Percentiles rank a stretch among this genome's conserved stretches.
These are phyloP conservation scores for Dendrocincla tyrannina DNA, from an alignment of 2,797 vertebrate species.

Conservation along the genomic window DNA sequence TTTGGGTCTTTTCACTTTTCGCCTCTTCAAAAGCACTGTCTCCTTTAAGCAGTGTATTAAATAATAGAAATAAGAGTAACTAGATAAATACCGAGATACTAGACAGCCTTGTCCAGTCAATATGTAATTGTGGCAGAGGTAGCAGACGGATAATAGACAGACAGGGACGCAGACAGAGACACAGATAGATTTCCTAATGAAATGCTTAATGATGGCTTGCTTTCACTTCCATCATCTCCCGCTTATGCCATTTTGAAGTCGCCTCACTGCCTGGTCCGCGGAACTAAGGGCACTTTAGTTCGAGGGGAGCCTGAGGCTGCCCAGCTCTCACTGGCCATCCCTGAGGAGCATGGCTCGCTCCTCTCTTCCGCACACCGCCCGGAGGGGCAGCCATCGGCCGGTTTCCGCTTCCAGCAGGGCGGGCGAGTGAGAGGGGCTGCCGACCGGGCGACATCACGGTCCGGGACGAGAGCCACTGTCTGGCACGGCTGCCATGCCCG, in stretches of 20 bases:
- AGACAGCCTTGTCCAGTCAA: slow-evolving; percentile 11
- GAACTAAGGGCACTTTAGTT: not conserved
- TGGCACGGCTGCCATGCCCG: not conserved
- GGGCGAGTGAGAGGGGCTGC: not conserved
- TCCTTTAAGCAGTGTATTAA: not conserved
- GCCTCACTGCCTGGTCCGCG: not conserved
- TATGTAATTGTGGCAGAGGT: slow-evolving; percentile 25
- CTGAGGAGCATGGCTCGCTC: not conserved
- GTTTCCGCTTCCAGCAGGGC: not conserved
- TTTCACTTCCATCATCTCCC: slow-evolving; percentile 33
- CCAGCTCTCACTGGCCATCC: not conserved
- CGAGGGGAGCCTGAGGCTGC: not conserved
- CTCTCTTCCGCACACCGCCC: not conserved
- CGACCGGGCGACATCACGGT: not conserved
- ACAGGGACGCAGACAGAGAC: slow-evolving; percentile 21
- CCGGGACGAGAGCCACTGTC: not conserved
- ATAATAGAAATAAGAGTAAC: slow-evolving; percentile 34
- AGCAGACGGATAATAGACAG: slow-evolving; percentile 60
- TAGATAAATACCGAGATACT: slow-evolving; percentile 3
- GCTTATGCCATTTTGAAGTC: slow-evolving; percentile 18
- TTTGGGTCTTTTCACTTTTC: not conserved
- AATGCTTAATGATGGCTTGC: slow-evolving; percentile 5
- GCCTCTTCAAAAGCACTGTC: not conserved
- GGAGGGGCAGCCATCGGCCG: not conserved
- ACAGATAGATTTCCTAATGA: slow-evolving; percentile 53